Percentiles rank a stretch among this genome's conserved stretches.
Evolutionary conservation across 2,113 vertebrate species (phyloP).

Genomic region (Edolisoma coerulescens): DNA sequence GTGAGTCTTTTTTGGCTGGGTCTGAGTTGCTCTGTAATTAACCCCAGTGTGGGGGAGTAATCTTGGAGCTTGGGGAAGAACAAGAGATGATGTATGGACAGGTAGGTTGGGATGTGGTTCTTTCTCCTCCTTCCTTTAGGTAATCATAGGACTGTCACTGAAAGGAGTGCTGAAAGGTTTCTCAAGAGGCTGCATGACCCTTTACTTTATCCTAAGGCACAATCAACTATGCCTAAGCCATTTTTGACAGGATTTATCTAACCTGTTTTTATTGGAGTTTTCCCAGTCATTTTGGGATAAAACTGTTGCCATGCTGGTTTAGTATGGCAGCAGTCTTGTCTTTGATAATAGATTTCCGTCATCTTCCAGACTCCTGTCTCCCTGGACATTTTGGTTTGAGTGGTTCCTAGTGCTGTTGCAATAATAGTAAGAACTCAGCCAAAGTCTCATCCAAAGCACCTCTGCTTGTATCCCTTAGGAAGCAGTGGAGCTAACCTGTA

Average conservation of each 20-base stretch:
- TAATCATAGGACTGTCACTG: neutral
- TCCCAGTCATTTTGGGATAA: neutral
- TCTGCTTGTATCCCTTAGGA: neutral
- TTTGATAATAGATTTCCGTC: neutral
- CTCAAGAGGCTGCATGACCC: neutral
- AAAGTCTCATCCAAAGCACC: neutral
- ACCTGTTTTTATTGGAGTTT: neutral
- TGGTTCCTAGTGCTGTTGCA: neutral
- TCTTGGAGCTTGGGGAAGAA: neutral
- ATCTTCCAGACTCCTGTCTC: neutral
- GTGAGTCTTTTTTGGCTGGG: neutral
- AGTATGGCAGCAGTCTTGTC: neutral
- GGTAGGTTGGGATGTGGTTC: neutral
- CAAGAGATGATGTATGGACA: neutral
- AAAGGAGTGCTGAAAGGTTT: neutral
- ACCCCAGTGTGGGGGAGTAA: neutral
- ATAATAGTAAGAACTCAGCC: neutral
- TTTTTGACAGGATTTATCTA: neutral
- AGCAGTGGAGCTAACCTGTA: neutral
- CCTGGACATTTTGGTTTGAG: neutral
- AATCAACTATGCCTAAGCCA: neutral
- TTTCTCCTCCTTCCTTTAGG: neutral
- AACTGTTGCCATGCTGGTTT: neutral
- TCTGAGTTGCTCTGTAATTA: conserved; percentile 1
- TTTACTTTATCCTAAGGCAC: neutral